Base-by-base conservation (phyloP, 2,888 invertebrate genomes). In the Congeria kusceri region DNA sequence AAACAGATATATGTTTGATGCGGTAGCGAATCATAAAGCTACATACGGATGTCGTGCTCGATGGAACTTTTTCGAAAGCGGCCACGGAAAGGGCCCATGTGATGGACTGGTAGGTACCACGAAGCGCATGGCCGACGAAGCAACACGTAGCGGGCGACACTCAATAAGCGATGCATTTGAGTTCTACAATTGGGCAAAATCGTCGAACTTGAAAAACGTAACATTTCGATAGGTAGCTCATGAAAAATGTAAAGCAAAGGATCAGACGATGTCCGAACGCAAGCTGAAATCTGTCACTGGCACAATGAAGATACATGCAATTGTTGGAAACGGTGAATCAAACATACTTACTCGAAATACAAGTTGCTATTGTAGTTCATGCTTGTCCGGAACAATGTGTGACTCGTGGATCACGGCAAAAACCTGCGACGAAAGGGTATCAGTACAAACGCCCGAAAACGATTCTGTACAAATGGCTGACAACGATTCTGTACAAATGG, bases 1-100 rank as follows among this genome's bases (percentile, higher is more conserved):
- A 18, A 75, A 73, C 72, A 69, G 62, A 39, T 49, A 62, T 13
- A 85, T 85, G 0, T 83, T 85, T 61, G 28, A 77, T 28, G 20
- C 63, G 5, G 46, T 80, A 11, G 25, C 67, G 15, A 63, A n/a
- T n/a, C 79, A 79, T 46, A 9, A 44, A 7, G 15, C 11, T 3
- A 28, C 28, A 13, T 67, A 39, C 49, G 74, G 67, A 0, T 15
- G 25, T 0, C 9, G n/a, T 3, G 64, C 58, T 0, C 25, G 13
- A 11, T 75, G 75, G 69, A 68, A 75, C 23, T 75, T 58, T 28
- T 75, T 39, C 13, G 64, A 68, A 46, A 25, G 20, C 18, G 69
- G 75, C 0, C 69, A 69, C 20, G 63, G 69, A 0, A 62, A 69
- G 27, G 64, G 64, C 4, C 39, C 39, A 11, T 39, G 39, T 9